These are phyloP conservation scores for Emydocephalus ijimae DNA, from an alignment of 2,113 vertebrate species.

Conservation along the genomic window DNA sequence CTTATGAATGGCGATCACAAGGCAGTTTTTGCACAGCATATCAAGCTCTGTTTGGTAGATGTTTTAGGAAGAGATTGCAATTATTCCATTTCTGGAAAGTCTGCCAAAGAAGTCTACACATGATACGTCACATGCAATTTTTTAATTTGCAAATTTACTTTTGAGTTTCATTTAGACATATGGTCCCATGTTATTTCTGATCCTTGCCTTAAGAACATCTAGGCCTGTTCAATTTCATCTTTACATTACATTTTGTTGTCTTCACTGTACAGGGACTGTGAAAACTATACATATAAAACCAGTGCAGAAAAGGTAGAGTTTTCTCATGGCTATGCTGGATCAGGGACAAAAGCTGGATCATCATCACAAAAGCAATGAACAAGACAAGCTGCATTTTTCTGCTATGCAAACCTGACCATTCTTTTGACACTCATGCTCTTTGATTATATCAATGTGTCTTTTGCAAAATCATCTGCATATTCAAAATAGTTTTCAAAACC, in stretches of 20 bases:
- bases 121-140: not conserved
- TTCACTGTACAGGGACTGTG: not conserved
- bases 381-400: not conserved
- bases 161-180: not conserved
- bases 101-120: not conserved
- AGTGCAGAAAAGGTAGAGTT: not conserved
- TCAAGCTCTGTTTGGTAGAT: not conserved
- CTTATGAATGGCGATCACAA: not conserved
- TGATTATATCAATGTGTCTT: not conserved
- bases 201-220: not conserved
- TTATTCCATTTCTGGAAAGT: not conserved
- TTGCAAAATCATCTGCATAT: not conserved
- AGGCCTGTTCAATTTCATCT: not conserved
- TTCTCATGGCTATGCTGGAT: not conserved
- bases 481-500: not conserved
- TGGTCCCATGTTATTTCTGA: not conserved
- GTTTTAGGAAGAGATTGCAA: not conserved
- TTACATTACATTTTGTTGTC: not conserved
- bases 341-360: not conserved
- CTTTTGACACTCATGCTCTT: not conserved
- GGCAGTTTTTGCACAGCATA: not conserved
- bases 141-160: not conserved
- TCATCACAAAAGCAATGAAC: not conserved
- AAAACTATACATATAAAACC: not conserved
- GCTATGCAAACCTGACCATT: conserved; percentile 4